Evolutionary conservation across 2,113 vertebrate genomes (phyloP).

Genomic region (Brachyistius frenatus): DNA sequence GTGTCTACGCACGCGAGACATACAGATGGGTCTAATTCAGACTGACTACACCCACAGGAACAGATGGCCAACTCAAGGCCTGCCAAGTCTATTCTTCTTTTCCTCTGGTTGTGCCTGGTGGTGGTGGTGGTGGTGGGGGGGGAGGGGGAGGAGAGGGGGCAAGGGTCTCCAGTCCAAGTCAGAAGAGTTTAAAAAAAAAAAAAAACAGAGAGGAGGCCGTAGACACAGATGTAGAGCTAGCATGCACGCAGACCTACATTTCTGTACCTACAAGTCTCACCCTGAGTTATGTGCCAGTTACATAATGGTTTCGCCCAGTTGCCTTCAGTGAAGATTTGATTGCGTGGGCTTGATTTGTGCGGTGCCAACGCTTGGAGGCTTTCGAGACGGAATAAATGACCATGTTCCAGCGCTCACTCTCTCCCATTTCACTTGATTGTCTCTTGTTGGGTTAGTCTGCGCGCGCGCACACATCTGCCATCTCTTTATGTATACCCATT

Average conservation of each 20-base stretch:
- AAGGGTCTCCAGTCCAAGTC: conserved; percentile 17
- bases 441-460: background rate
- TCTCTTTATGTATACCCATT: conserved; percentile 12
- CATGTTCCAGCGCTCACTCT: conserved; percentile 33
- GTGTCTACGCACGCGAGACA: conserved; percentile 17
- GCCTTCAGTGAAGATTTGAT: conserved; percentile 61
- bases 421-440: conserved; percentile 23
- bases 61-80: conserved; percentile 74
- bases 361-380: conserved; percentile 39
- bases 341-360: conserved; percentile 55
- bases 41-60: conserved; percentile 70
- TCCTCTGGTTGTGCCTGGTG: conserved; percentile 42
- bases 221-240: conserved; percentile 16
- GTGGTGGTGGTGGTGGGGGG: no score
- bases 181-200: conserved; percentile 23
- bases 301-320: conserved; percentile 32
- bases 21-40: conserved; percentile 69
- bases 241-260: conserved; percentile 27
- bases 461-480: background rate
- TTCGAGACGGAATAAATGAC: conserved; percentile 54
- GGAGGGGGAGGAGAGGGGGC: background rate
- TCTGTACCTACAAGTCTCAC: conserved; percentile 33
- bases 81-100: conserved; percentile 71
- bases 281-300: conserved; percentile 24
- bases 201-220: conserved; percentile 11